Base-by-base conservation (phyloP, 2,888 invertebrate species). In the Spodoptera littoralis region DNA sequence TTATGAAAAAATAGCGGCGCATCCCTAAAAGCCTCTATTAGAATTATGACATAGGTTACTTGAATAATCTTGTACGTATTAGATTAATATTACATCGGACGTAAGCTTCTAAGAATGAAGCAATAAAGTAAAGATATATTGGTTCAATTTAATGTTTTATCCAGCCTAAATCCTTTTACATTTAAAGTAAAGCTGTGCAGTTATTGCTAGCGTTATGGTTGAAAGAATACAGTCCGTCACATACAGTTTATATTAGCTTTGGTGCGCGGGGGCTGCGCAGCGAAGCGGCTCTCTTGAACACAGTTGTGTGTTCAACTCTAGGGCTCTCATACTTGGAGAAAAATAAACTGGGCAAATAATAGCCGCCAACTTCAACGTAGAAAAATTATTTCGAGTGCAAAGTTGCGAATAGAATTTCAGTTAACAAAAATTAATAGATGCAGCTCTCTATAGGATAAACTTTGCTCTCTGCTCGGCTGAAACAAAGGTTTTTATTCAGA, bases 271-370 rank as follows among this genome's bases (percentile, higher is more conserved):
- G 73, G 74, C 79, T 84, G 86, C 80, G 82, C 88, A 87, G 81
- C 84, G 86, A 83, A 85, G 88, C 88, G 83, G 88, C 84, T 87
- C 87, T 84, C 89, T 88, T 84, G 85, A 88, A 83, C 84, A 84
- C 86, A 88, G 87, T 89, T 87, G 88, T 91, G 86, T 92, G 87
- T 90, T 88, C 87, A 86, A 86, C 85, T 89, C 83, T 84, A 92
- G 90, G 83, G 89, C 88, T 76, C 90, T 90, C 84, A 80, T 80
- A 84, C 86, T 86, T 77, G 81, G 83, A 84, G 90, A 87, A 91
- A 92, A 91, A 92, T 91, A 92, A 92, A 90, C 90, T 90, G 90
- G 88, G 86, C 88, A 92, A 92, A 92, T 88, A 91, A 87, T 84
- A 85, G 81, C 85, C 82, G 81, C 83, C 80, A 86, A 85, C 85